phyloP scores from a whole-genome alignment of 2,888 invertebrate genomes.

The Blastobasis adustella region DNA sequence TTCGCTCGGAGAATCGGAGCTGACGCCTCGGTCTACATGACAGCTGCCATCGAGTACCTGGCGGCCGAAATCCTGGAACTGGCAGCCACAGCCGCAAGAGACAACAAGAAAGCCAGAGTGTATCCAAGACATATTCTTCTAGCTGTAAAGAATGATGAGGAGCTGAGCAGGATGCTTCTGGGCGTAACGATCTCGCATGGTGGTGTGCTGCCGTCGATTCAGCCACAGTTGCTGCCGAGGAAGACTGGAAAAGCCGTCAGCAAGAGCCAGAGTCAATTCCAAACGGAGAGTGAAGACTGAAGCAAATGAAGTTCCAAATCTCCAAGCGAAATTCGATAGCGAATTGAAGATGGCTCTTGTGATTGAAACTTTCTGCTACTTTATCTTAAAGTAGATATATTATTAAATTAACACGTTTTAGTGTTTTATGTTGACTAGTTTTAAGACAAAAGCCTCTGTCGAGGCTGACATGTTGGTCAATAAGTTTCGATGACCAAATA shows the following conservation, averaged over 20 bases:
- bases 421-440: no score
- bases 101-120: slow-evolving; percentile 78
- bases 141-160: slow-evolving; percentile 50
- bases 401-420: no score
- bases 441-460: no score
- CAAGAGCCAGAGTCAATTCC: background rate
- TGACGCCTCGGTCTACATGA: slow-evolving; percentile 70
- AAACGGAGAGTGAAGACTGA: no score
- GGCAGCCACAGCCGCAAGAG: slow-evolving; percentile 76
- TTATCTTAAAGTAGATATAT: no score
- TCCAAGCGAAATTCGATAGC: no score
- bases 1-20: slow-evolving; percentile 73
- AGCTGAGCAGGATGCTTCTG: slow-evolving; percentile 36
- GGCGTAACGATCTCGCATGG: slow-evolving; percentile 43
- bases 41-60: slow-evolving; percentile 77
- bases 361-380: no score
- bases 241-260: slow-evolving; percentile 31
- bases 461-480: no score
- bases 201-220: slow-evolving; percentile 43
- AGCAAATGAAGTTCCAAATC: no score
- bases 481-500: no score
- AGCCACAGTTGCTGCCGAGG: slow-evolving; percentile 41
- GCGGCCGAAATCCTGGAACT: slow-evolving; percentile 81
- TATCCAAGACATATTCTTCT: slow-evolving; percentile 41
- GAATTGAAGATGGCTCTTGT: no score